Evolutionary conservation across 2,113 vertebrate species (phyloP), one percentile per base, ranked within the genome.

Genomic region (Oreochromis niloticus): DNA sequence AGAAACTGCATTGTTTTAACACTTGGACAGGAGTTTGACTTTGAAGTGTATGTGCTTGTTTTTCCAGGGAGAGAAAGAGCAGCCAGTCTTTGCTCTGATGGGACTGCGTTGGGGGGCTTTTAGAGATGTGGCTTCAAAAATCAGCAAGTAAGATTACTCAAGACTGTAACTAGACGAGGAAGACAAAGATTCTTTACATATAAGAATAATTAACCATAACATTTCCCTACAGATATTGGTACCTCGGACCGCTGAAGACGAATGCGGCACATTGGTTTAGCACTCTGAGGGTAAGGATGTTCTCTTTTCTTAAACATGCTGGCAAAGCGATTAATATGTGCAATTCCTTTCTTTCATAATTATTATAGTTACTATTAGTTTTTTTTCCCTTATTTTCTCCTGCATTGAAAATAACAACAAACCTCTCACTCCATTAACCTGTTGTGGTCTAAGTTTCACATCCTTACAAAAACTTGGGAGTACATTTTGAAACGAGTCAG

Each of bases 91-190:
- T 92, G 98, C 98, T 48, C 89, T 99, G 90, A 97, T 95, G n/a
- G 96, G 97, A 78, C 95, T 99, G 61, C 97, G 98, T 68, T 99
- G 98, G 98, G 99, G 99, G 10, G 97, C 97, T 89, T 99, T 98
- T 89, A 95, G 98, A 95, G 98, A 99, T 46, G 97, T 97, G 16
- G 97, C 96, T 52, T 93, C 95, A 92, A 97, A 95, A 94, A 96
- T 97, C 93, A 98, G 97, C 97, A 99, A 98, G 99, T 99, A 97
- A 96, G 96, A 87, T 41, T 3, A 73, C 32, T 19, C 19, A 55
- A 22, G 27, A 39, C 56, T 30, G 10, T 1, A 27, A 81, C 22
- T 4, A 9, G 16, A 39, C 1, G 19, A 17, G 14, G 4, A n/a
- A 27, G 54, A 52, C 7, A 5, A 5, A 68, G 7, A 52, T 52